phyloP scores from a whole-genome alignment of 2,113 vertebrate genomes.

The Ursus arctos region DNA sequence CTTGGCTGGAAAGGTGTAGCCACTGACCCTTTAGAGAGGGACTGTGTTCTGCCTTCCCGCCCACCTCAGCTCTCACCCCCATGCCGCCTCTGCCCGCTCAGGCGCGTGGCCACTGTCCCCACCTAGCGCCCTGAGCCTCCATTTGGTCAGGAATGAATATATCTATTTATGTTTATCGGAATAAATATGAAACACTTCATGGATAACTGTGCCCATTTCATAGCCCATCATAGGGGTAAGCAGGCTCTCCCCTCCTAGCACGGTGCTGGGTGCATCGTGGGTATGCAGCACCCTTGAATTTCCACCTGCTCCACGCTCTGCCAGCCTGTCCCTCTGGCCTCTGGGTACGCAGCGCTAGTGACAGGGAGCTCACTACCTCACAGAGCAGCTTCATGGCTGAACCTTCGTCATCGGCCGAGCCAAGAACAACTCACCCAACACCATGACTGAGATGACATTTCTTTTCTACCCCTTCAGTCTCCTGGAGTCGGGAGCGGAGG shows the following conservation, averaged over 20 bases:
- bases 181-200: neutral
- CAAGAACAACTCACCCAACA: neutral
- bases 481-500: neutral
- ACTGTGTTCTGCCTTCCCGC: neutral
- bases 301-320: neutral
- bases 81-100: neutral
- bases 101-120: too few relatives aligned
- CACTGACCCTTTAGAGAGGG: neutral
- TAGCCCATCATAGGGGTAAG: neutral
- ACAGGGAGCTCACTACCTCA: neutral
- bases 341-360: neutral
- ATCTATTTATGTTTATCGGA: neutral
- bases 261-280: too few relatives aligned
- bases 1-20: neutral
- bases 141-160: neutral
- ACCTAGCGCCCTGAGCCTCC: neutral
- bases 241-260: neutral
- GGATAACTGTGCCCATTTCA: neutral
- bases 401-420: neutral
- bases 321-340: neutral
- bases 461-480: neutral
- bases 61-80: rapidly evolving
- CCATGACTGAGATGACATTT: neutral
- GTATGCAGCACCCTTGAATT: neutral
- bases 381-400: neutral